Evolutionary conservation across 2,888 invertebrate genomes (phyloP), one percentile per base, ranked within the genome.

Genomic region (Dioctria rufipes): DNA sequence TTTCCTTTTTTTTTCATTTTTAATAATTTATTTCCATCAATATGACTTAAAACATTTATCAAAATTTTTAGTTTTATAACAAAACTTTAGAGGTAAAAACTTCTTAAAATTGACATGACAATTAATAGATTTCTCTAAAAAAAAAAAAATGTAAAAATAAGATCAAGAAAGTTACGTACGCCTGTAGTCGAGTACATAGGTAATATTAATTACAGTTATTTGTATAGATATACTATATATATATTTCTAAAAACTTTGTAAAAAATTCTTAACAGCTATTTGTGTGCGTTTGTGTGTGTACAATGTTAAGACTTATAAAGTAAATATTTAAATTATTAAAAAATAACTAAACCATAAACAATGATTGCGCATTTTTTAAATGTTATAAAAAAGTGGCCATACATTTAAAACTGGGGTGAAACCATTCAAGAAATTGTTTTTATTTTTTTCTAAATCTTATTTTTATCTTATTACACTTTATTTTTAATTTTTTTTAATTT

Each of bases 1-100:
- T 25, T 25, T 25, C 25, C 25, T 25, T 25, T 25, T 25, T n/a
- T 25, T 25, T 25, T 25, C 25, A 25, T 46, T 73, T 42, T 40
- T 11, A 73, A 73, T 73, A 73, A 73, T 73, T 73, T 73, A 73
- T 73, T 61, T 73, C 73, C 73, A 73, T 73, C 73, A 58, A 73
- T 73, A 73, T 58, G 73, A 58, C 25, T 60, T 13, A 73, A 73
- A 73, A 73, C 58, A 58, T 73, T 73, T 58, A 54, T 73, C 73
- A 73, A 73, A 60, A 73, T 73, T 25, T 25, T 58, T 73, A 73
- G 42, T 25, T 42, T 73, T 58, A 73, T 73, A 73, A 73, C 73
- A 60, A 73, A 73, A 60, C 43, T 51, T 73, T 73, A 73, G 51
- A 11, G 58, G 43, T 58, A n/a, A 9, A 40, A 69, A 9, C 54